Conservation (phyloP, 2,888 invertebrate genomes). For the Paralinhomoeus sp. region DNA sequence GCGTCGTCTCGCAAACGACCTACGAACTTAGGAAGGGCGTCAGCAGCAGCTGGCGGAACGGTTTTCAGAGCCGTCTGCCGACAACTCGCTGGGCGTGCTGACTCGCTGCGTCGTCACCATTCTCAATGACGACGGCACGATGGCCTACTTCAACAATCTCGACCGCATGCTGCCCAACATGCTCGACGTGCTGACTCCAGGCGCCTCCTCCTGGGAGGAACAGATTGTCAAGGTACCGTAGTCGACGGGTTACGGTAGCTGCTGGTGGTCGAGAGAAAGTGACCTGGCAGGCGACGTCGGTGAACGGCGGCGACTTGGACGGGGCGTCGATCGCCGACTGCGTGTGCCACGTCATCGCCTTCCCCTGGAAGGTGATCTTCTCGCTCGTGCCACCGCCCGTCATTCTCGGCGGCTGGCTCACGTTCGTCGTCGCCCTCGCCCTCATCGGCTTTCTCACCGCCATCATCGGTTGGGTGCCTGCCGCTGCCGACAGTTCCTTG, state of each 20-base stretch:
- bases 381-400: conserved; percentile 35
- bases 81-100: too few relatives aligned
- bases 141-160: conserved; percentile 13
- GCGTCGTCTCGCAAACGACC: too few relatives aligned
- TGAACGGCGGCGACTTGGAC: conserved; percentile 38
- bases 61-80: conserved; percentile 6
- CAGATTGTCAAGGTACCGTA: conserved; percentile 3
- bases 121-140: conserved; percentile 34
- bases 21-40: too few relatives aligned
- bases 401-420: conserved; percentile 37
- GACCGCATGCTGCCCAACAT: not conserved
- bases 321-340: conserved; percentile 34
- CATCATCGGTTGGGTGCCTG: conserved; percentile 32
- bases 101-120: conserved; percentile 30
- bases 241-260: too few relatives aligned
- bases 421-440: conserved; percentile 34
- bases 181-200: conserved; percentile 9
- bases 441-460: conserved; percentile 38
- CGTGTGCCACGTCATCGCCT: conserved; percentile 36
- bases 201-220: conserved; percentile 12
- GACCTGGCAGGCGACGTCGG: conserved; percentile 35
- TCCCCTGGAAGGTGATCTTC: conserved; percentile 36
- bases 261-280: conserved; percentile 24
- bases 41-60: too few relatives aligned
- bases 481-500: too few relatives aligned